Evolutionary conservation across 2,797 vertebrate species (phyloP).

Genomic region (Danio tinwini): DNA sequence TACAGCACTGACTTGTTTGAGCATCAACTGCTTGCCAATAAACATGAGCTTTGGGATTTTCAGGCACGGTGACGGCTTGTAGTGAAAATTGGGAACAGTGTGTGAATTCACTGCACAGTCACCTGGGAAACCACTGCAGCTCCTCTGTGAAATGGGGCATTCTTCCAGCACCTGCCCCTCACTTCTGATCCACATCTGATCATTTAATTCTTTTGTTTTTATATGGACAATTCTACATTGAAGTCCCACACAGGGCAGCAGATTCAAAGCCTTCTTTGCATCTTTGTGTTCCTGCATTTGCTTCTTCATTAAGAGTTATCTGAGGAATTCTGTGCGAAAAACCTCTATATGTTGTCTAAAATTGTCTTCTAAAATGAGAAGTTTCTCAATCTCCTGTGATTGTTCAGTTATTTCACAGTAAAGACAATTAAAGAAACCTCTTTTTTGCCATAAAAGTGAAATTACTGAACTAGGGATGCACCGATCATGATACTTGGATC

Average conservation of each 20-base stretch:
- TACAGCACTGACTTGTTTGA: conserved; percentile 4
- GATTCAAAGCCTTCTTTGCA: not conserved
- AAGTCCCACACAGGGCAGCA: not conserved
- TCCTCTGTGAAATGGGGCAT: conserved; percentile 55
- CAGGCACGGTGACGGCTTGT: conserved; percentile 64
- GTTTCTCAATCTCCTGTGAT: too few relatives aligned
- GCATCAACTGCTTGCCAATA: conserved; percentile 46
- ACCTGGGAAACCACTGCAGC: conserved; percentile 62
- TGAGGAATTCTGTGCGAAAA: too few relatives aligned
- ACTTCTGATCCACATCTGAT: not conserved
- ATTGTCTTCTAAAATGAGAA: too few relatives aligned
- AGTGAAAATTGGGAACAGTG: conserved; percentile 65
- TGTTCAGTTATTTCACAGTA: too few relatives aligned
- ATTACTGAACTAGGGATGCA: too few relatives aligned
- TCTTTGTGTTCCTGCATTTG: not conserved
- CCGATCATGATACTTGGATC: too few relatives aligned
- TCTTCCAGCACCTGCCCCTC: conserved; percentile 20
- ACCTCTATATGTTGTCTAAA: too few relatives aligned
- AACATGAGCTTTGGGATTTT: conserved; percentile 50
- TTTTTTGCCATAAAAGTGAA: too few relatives aligned
- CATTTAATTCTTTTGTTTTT: not conserved
- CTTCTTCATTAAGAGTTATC: too few relatives aligned
- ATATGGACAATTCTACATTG: not conserved
- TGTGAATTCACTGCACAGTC: conserved; percentile 65
- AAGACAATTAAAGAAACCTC: too few relatives aligned